These are phyloP conservation scores for Xylocopa sonorina DNA, from an alignment of 1,140 invertebrate species.

Conservation along the genomic window DNA sequence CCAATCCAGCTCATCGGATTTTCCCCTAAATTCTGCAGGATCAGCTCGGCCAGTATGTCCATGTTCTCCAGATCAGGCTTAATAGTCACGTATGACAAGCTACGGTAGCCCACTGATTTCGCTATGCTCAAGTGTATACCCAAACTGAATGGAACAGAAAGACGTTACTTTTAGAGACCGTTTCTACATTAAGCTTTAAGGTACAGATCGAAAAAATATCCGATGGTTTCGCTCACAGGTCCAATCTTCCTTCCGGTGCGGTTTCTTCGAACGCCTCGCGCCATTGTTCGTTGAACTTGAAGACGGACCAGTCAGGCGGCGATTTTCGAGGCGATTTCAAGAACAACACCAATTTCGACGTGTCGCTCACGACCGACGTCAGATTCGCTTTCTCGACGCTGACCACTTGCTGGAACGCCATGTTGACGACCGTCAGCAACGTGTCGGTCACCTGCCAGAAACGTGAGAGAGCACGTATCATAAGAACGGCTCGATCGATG, in stretches of 20 bases:
- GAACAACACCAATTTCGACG: conserved; percentile 67
- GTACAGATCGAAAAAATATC: neutral
- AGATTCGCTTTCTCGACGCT: conserved; percentile 70
- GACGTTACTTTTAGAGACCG: too few species aligned
- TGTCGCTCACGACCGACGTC: conserved; percentile 66
- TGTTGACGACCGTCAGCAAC: conserved; percentile 68
- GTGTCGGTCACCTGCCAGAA: conserved; percentile 68
- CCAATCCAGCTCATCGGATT: conserved; percentile 71
- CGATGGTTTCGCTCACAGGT: conserved; percentile 66
- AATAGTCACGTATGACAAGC: conserved; percentile 67
- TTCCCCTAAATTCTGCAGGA: conserved; percentile 64
- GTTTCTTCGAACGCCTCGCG: conserved; percentile 67
- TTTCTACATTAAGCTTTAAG: too few species aligned
- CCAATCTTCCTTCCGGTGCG: conserved; percentile 62
- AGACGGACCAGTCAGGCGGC: conserved; percentile 64
- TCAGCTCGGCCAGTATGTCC: conserved; percentile 68
- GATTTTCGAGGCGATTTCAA: conserved; percentile 58
- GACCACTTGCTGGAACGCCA: conserved; percentile 65
- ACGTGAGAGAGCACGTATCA: neutral
- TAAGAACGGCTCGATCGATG: neutral
- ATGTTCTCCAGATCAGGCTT: conserved; percentile 71
- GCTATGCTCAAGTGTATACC: conserved; percentile 73
- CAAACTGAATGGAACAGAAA: conserved; percentile 59
- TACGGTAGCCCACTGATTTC: conserved; percentile 65
- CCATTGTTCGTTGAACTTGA: conserved; percentile 66